Evolutionary conservation across 2,888 invertebrate genomes (phyloP).

Genomic region (Gari tellinella): DNA sequence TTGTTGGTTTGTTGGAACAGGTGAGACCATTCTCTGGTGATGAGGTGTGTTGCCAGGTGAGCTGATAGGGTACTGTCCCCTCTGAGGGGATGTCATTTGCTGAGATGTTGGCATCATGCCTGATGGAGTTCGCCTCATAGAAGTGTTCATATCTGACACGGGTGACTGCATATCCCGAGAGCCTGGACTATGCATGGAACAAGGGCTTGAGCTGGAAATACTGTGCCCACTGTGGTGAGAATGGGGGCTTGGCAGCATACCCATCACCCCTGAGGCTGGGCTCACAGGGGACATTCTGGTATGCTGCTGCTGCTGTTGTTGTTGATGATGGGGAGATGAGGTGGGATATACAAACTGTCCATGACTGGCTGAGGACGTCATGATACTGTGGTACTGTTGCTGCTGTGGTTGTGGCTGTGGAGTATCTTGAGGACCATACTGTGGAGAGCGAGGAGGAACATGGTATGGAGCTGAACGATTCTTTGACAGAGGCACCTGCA

Average conservation of each 20-base stretch:
- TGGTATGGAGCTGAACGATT: slow-evolving; percentile 77
- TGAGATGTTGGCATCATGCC: slow-evolving; percentile 27
- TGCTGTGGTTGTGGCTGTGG: slow-evolving; percentile 46
- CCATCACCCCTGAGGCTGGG: slow-evolving; percentile 62
- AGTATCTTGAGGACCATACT: slow-evolving; percentile 50
- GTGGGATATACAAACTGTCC: slow-evolving; percentile 61
- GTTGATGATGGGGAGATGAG: slow-evolving; percentile 60
- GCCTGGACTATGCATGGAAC: slow-evolving; percentile 76
- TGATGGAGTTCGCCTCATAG: slow-evolving; percentile 32
- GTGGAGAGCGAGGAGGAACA: slow-evolving; percentile 71
- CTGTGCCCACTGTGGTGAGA: slow-evolving; percentile 78
- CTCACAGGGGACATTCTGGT: slow-evolving; percentile 76
- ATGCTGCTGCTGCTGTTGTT: slow-evolving; percentile 17
- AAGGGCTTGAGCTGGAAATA: slow-evolving; percentile 76
- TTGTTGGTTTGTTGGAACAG: slow-evolving; percentile 61
- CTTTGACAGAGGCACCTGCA: slow-evolving; percentile 76
- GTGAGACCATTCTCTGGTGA: slow-evolving; percentile 54
- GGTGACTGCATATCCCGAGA: slow-evolving; percentile 65
- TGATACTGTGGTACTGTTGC: slow-evolving; percentile 40
- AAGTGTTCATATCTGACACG: slow-evolving; percentile 36
- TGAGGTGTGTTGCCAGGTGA: slow-evolving; percentile 46
- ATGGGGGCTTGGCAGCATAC: slow-evolving; percentile 71
- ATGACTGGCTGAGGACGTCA: slow-evolving; percentile 5
- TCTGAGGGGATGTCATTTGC: slow-evolving; percentile 55
- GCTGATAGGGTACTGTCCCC: slow-evolving; percentile 51